Evolutionary conservation across 1,140 invertebrate genomes (phyloP).

Genomic region (Scaptomyza pallida): DNA sequence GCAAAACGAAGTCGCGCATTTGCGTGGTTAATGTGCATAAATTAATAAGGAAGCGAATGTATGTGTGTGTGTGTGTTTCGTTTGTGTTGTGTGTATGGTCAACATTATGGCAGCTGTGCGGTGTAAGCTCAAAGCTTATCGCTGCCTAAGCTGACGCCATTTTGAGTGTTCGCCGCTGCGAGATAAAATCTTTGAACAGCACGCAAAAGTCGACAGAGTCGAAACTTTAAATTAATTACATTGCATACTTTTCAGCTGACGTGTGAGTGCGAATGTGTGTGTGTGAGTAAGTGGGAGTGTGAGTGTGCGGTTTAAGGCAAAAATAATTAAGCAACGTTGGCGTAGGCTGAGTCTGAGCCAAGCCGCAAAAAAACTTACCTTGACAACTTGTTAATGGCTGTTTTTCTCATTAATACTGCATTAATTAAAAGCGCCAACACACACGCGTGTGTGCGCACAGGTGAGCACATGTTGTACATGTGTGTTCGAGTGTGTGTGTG

Average conservation of each 20-base stretch:
- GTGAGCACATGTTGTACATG: slow-evolving; percentile 16
- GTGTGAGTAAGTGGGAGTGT: slow-evolving; percentile 16
- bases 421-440: slow-evolving; percentile 86
- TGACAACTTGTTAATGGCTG: slow-evolving; percentile 89
- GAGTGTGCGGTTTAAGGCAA: slow-evolving; percentile 43
- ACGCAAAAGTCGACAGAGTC: slow-evolving; percentile 53
- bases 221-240: slow-evolving; percentile 74
- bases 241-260: slow-evolving; percentile 20
- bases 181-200: slow-evolving; percentile 63
- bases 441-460: slow-evolving; percentile 25
- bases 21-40: slow-evolving; percentile 76
- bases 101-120: slow-evolving; percentile 19
- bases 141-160: slow-evolving; percentile 60
- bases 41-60: slow-evolving; percentile 61
- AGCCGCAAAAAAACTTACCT: slow-evolving; percentile 84
- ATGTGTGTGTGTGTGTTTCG: slow-evolving; percentile 8
- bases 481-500: slow-evolving; percentile 19
- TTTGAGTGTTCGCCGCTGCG: slow-evolving; percentile 54
- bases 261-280: background rate
- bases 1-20: slow-evolving; percentile 60
- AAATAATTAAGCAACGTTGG: slow-evolving; percentile 70
- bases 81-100: slow-evolving; percentile 22
- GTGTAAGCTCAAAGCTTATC: slow-evolving; percentile 60
- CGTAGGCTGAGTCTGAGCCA: slow-evolving; percentile 9
- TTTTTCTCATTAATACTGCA: slow-evolving; percentile 90